A percentile compares a stretch with the other conserved stretches of the same genome.
Conservation (phyloP, 2,113 vertebrate genomes). For the Thunnus thynnus region DNA sequence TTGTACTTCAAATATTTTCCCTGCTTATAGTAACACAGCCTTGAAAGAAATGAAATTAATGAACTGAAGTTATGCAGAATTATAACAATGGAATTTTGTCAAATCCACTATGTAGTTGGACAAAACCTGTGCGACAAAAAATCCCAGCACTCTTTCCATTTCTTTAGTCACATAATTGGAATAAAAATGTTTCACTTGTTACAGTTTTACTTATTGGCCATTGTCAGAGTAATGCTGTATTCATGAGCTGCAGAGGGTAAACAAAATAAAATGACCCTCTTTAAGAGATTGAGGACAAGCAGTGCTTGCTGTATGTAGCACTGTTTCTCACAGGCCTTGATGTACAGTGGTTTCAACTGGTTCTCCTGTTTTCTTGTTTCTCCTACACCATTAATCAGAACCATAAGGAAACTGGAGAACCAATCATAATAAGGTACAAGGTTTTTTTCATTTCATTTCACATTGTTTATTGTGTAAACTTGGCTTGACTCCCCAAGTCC, state of each 20-base stretch:
- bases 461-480: conserved; percentile 42
- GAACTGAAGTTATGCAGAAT: conserved; percentile 42
- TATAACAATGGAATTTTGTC: conserved; percentile 44
- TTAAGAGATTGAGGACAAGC: background rate
- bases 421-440: conserved; percentile 29
- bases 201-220: conserved; percentile 13
- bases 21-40: conserved; percentile 38
- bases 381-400: conserved; percentile 20
- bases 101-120: conserved; percentile 11
- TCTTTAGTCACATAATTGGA: background rate
- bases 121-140: conserved; percentile 12
- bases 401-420: conserved; percentile 16
- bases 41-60: conserved; percentile 62
- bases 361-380: conserved; percentile 3
- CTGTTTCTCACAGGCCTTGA: background rate
- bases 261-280: conserved; percentile 3
- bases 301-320: background rate
- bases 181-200: conserved; percentile 31
- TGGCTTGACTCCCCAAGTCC: conserved; percentile 34
- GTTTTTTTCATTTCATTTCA: conserved; percentile 30
- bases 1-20: conserved; percentile 68
- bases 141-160: background rate
- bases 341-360: background rate
- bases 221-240: conserved; percentile 1
- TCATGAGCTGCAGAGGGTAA: background rate